Evolutionary conservation across 2,888 invertebrate genomes (phyloP).

Genomic region (Pandemis cinnamomeana): DNA sequence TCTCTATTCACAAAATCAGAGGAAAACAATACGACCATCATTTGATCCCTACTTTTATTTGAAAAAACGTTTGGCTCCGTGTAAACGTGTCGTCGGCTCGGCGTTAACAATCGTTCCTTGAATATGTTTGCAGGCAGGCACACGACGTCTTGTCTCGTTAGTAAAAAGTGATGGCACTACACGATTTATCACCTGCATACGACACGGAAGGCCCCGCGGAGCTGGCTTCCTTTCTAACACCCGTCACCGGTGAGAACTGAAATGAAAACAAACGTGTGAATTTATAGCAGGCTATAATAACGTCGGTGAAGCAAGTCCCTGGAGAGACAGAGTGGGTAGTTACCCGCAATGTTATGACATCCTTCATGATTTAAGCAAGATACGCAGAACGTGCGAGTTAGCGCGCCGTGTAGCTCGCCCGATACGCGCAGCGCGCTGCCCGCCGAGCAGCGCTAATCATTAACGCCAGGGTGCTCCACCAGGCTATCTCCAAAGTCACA

Average conservation of each 20-base stretch:
- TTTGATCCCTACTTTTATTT: conserved; percentile 58
- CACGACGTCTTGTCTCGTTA: conserved; percentile 82
- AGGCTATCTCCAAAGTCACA: conserved; percentile 71
- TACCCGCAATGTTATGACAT: conserved; percentile 45
- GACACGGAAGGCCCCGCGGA: conserved; percentile 64
- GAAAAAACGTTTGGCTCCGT: conserved; percentile 55
- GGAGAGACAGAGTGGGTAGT: conserved; percentile 40
- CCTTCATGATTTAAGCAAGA: conserved; percentile 40
- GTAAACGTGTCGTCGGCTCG: conserved; percentile 52
- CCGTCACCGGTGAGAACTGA: conserved; percentile 60
- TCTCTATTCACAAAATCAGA: conserved; percentile 78
- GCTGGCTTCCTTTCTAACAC: conserved; percentile 64
- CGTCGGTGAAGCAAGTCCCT: conserved; percentile 33
- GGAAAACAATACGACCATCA: conserved; percentile 74
- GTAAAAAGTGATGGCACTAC: conserved; percentile 76
- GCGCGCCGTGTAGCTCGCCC: conserved; percentile 43
- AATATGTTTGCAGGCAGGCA: conserved; percentile 68
- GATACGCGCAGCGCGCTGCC: conserved; percentile 30
- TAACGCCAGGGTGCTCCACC: conserved; percentile 22
- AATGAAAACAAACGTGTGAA: conserved; percentile 66
- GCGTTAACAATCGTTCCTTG: conserved; percentile 71
- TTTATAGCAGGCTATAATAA: conserved; percentile 46
- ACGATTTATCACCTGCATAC: conserved; percentile 80
- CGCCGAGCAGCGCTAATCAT: conserved; percentile 33
- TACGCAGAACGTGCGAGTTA: conserved; percentile 32